Percentiles rank a stretch among this genome's conserved stretches.
phyloP scores from a whole-genome alignment of 2,797 vertebrate species.

The Garrulus glandarius region DNA sequence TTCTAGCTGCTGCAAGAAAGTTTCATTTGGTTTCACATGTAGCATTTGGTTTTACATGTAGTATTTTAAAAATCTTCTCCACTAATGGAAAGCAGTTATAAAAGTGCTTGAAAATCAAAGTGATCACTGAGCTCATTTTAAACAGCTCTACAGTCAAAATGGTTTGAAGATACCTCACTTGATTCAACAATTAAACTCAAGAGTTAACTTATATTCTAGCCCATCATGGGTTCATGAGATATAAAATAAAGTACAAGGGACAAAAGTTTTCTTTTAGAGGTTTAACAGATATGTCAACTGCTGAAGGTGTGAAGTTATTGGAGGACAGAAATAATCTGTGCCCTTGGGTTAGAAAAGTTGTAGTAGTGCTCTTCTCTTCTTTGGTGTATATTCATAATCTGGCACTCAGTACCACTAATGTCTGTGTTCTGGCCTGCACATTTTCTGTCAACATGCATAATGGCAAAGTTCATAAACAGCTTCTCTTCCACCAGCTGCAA shows the following conservation, averaged over 20 bases:
- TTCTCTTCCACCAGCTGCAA: background rate
- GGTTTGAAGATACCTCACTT: background rate
- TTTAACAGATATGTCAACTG: background rate
- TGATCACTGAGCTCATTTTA: background rate
- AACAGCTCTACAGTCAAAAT: background rate
- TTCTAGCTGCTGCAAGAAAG: background rate
- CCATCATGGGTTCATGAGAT: background rate
- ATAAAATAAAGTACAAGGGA: background rate
- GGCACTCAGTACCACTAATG: background rate
- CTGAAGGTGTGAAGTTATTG: background rate
- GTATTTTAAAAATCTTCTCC: background rate
- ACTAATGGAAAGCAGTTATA: background rate
- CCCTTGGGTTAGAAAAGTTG: background rate
- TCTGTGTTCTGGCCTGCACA: background rate
- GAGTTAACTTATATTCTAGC: background rate
- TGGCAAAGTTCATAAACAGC: background rate
- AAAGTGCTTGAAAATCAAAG: background rate
- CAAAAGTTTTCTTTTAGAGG: background rate
- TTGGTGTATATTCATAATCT: background rate
- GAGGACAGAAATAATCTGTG: background rate
- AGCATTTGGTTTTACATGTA: background rate
- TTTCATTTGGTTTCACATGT: background rate
- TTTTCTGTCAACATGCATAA: background rate
- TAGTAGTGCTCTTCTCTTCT: background rate
- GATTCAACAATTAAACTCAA: background rate